These are phyloP conservation scores for Syrphus vitripennis DNA, from an alignment of 2,888 invertebrate species.

Conservation along the genomic window DNA sequence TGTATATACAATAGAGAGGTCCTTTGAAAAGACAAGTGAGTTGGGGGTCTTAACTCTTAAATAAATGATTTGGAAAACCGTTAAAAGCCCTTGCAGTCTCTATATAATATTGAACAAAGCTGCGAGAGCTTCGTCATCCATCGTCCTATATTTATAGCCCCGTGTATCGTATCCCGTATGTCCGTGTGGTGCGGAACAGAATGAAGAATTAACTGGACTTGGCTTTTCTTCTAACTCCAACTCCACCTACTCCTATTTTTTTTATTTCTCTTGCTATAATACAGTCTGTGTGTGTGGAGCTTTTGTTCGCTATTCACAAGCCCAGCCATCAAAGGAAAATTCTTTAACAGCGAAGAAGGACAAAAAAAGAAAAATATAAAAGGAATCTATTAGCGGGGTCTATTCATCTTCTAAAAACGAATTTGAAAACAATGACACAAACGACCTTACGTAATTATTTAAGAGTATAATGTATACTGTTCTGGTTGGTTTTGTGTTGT, in stretches of 20 bases:
- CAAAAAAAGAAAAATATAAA: slow-evolving; percentile 37
- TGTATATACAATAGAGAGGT: slow-evolving; percentile 47
- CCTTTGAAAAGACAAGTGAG: slow-evolving; percentile 41
- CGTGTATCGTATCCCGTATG: background rate
- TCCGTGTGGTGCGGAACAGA: background rate
- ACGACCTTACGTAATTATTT: slow-evolving; percentile 56
- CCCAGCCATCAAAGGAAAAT: slow-evolving; percentile 55
- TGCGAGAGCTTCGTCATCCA: background rate
- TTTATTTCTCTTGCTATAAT: background rate
- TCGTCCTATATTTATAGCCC: background rate
- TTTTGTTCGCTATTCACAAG: slow-evolving; percentile 23
- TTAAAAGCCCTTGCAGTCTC: slow-evolving; percentile 56
- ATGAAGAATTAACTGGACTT: slow-evolving; percentile 8
- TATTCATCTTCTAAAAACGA: slow-evolving; percentile 57
- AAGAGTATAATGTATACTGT: slow-evolving; percentile 37
- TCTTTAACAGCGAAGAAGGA: slow-evolving; percentile 1
- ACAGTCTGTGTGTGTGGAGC: background rate
- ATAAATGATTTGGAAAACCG: slow-evolving; percentile 70
- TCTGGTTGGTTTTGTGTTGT: background rate
- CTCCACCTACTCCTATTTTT: background rate
- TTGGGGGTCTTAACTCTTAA: slow-evolving; percentile 50
- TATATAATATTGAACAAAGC: slow-evolving; percentile 22
- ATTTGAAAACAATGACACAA: slow-evolving; percentile 54
- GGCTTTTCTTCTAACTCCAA: background rate
- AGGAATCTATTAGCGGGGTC: slow-evolving; percentile 62